A percentile compares a stretch with the other conserved stretches of the same genome.
These are phyloP conservation scores for Aptenodytes forsteri DNA, from an alignment of 2,113 vertebrate species.

Conservation along the genomic window DNA sequence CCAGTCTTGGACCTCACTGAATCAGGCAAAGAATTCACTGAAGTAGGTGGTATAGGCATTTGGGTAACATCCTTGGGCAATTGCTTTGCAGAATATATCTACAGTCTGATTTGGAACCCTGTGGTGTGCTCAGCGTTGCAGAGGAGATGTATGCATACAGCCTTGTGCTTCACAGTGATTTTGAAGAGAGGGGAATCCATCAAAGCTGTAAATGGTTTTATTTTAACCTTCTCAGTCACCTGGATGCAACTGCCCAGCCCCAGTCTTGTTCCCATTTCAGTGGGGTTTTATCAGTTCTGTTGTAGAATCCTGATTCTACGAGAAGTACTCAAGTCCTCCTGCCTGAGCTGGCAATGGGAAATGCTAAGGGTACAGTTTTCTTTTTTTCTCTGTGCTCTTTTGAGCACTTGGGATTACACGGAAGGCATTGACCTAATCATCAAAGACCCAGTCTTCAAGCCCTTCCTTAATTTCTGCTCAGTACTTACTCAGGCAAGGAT, in stretches of 20 bases:
- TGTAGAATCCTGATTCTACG: not conserved
- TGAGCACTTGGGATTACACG: not conserved
- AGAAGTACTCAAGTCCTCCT: not conserved
- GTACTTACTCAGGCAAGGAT: slow-evolving; percentile 40
- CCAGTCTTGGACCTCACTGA: not conserved
- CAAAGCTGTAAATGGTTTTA: not conserved
- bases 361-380: not conserved
- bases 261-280: not conserved
- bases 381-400: not conserved
- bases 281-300: not conserved
- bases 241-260: not conserved
- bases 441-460: slow-evolving; percentile 22
- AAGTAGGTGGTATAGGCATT: not conserved
- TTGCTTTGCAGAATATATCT: not conserved
- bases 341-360: not conserved
- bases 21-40: not conserved
- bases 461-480: slow-evolving; percentile 34
- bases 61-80: not conserved
- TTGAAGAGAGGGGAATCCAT: not conserved
- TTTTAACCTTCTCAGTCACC: not conserved
- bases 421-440: slow-evolving; percentile 29
- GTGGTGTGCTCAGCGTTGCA: not conserved
- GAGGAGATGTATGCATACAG: not conserved
- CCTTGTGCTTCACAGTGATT: not conserved
- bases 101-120: not conserved